Percentiles rank a stretch among this genome's conserved stretches.
These are phyloP conservation scores for Philotrypesis tridentata DNA, from an alignment of 1,140 invertebrate genomes.

Conservation along the genomic window DNA sequence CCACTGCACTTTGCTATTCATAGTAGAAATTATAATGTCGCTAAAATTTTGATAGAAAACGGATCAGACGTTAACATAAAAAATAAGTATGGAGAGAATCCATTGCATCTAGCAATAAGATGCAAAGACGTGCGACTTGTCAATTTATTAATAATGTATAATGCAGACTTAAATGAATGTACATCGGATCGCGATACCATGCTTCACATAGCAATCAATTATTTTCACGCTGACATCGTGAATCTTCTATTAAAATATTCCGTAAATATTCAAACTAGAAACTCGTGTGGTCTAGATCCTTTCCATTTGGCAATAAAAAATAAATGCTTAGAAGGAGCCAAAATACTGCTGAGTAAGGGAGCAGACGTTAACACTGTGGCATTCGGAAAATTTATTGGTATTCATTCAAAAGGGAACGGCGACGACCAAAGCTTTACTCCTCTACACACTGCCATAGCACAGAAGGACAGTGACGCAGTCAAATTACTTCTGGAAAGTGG, in stretches of 20 bases:
- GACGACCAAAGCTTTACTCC: conserved; percentile 16
- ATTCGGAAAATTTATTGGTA: conserved; percentile 8
- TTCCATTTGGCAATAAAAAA: conserved; percentile 25
- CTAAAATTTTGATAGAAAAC: background rate
- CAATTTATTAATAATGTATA: background rate
- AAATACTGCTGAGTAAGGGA: conserved; percentile 9
- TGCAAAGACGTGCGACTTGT: conserved; percentile 23
- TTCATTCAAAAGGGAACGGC: background rate
- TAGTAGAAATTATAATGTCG: background rate
- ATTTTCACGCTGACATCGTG: conserved; percentile 1
- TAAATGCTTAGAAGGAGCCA: conserved; percentile 3
- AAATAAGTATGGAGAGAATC: conserved; percentile 24
- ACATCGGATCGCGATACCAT: background rate
- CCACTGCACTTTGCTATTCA: conserved; percentile 21
- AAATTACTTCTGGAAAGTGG: conserved; percentile 25
- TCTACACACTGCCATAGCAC: conserved; percentile 26
- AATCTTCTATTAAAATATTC: conserved; percentile 1
- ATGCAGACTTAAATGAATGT: background rate
- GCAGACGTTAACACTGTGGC: background rate
- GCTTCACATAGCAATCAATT: conserved; percentile 28
- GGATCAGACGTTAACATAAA: background rate
- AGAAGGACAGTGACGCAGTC: background rate
- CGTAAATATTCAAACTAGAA: background rate
- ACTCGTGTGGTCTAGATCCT: background rate
- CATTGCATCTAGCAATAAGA: conserved; percentile 25